phyloP scores from a whole-genome alignment of 1,140 invertebrate species.

The Dreissena rostriformis region DNA sequence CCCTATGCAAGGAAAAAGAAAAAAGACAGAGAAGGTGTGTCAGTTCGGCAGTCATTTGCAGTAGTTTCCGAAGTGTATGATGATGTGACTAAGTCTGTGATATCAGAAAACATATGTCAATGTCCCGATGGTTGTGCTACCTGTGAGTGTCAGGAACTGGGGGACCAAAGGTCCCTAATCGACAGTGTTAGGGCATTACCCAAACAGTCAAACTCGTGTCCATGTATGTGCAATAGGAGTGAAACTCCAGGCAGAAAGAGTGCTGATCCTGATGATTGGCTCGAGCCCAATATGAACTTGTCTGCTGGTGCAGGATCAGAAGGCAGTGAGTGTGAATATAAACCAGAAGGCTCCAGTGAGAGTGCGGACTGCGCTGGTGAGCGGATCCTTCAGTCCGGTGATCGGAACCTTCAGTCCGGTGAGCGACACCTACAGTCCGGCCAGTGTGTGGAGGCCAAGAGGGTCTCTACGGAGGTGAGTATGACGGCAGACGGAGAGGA shows the following conservation, averaged over 20 bases:
- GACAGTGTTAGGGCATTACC: too few relatives aligned
- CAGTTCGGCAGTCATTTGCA: background rate
- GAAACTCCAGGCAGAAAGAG: background rate
- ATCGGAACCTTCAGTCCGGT: too few relatives aligned
- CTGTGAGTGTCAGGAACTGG: slow-evolving; percentile 3
- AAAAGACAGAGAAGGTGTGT: slow-evolving; percentile 24
- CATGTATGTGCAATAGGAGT: slow-evolving; percentile 41
- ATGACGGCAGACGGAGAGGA: slow-evolving; percentile 67
- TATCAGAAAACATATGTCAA: slow-evolving; percentile 20
- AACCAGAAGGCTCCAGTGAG: too few relatives aligned
- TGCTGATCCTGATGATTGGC: too few relatives aligned
- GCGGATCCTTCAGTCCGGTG: too few relatives aligned
- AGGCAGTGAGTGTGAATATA: too few relatives aligned
- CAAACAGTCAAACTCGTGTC: background rate
- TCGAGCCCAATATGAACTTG: too few relatives aligned
- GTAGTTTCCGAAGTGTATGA: background rate
- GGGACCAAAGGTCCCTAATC: background rate
- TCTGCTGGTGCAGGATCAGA: too few relatives aligned
- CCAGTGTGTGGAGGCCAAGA: too few relatives aligned
- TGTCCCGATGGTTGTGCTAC: slow-evolving; percentile 34
- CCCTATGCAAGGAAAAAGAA: slow-evolving; percentile 26
- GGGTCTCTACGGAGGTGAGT: slow-evolving; percentile 50
- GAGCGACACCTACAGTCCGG: too few relatives aligned
- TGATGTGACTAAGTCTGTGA: slow-evolving; percentile 43
- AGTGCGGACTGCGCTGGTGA: too few relatives aligned